These are phyloP conservation scores for Nesogale talazaci DNA, from an alignment of 2,113 vertebrate species.

Conservation along the genomic window DNA sequence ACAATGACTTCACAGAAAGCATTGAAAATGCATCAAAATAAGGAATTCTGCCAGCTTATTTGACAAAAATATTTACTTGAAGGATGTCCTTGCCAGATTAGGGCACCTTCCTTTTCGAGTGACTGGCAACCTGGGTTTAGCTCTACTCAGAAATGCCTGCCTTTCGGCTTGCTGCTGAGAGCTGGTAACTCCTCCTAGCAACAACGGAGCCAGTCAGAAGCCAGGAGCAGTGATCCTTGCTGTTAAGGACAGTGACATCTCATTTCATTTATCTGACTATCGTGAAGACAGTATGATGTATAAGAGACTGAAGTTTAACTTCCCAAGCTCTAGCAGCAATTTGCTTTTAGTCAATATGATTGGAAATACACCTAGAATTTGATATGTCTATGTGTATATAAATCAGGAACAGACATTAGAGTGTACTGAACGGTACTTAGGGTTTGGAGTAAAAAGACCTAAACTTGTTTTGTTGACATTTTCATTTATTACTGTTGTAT, in stretches of 20 bases:
- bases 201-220: constrained; percentile 74
- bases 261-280: constrained; percentile 74
- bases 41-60: constrained; percentile 4
- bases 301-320: constrained; percentile 24
- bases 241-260: constrained; percentile 63
- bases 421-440: neutral
- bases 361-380: constrained; percentile 15
- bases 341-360: neutral
- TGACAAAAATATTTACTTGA: constrained; percentile 49
- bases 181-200: constrained; percentile 64
- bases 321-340: constrained; percentile 15
- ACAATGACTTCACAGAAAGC: constrained; percentile 22
- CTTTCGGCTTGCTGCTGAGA: constrained; percentile 55
- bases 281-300: constrained; percentile 21
- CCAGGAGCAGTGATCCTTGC: constrained; percentile 53
- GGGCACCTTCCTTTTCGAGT: constrained; percentile 46
- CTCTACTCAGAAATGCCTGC: constrained; percentile 58
- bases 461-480: neutral
- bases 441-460: neutral
- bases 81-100: constrained; percentile 66
- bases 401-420: constrained; percentile 11
- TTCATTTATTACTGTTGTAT: neutral
- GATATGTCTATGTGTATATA: neutral
- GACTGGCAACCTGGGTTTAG: constrained; percentile 62
- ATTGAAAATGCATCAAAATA: constrained; percentile 43